Conservation (phyloP, 1,140 invertebrate species). For the Scaptomyza montana region DNA sequence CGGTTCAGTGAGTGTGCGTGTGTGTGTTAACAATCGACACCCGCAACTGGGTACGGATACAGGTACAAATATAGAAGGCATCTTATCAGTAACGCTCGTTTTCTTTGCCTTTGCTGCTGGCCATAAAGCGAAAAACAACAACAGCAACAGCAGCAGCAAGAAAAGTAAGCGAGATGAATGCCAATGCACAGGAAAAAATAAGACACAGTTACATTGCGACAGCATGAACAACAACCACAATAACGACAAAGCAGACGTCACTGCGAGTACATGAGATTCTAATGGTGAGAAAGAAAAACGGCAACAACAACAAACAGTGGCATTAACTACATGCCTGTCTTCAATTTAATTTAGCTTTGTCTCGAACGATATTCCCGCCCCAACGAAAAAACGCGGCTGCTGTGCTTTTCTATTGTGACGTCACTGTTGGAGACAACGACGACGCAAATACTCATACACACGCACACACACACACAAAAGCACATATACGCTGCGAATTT, state of each 20-base stretch:
- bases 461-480: conserved; percentile 11
- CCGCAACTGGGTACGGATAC: conserved; percentile 43
- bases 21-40: conserved; percentile 20
- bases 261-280: conserved; percentile 18
- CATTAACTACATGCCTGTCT: conserved; percentile 25
- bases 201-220: conserved; percentile 29
- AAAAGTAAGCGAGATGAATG: conserved; percentile 60
- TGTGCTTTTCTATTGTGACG: conserved; percentile 79
- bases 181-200: conserved; percentile 37
- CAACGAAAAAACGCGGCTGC: conserved; percentile 37
- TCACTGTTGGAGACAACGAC: conserved; percentile 55
- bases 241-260: conserved; percentile 39
- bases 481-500: conserved; percentile 30
- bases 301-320: conserved; percentile 9
- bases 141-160: conserved; percentile 33
- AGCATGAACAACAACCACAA: conserved; percentile 15
- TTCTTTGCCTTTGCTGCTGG: conserved; percentile 56
- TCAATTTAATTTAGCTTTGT: conserved; percentile 51
- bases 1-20: conserved; percentile 9
- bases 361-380: conserved; percentile 23
- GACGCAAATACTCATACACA: conserved; percentile 64
- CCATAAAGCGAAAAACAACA: conserved; percentile 46
- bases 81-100: conserved; percentile 66
- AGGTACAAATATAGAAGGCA: conserved; percentile 33
- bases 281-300: conserved; percentile 2